Conservation (phyloP, 2,888 invertebrate genomes). For the Sylvicola cinctus region DNA sequence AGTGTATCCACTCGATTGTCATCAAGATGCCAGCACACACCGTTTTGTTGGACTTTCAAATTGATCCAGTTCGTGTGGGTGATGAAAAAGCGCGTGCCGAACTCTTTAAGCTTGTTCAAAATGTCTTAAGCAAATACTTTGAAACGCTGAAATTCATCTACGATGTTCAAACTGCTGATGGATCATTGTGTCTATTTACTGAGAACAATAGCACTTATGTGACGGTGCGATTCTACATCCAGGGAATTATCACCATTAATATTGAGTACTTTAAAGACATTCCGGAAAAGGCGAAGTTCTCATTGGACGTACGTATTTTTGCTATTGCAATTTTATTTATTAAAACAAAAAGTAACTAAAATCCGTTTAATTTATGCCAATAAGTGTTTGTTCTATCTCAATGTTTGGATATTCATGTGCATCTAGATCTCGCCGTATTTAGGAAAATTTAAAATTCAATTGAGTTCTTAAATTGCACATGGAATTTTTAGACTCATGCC, state of each 20-base stretch:
- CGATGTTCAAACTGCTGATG: constrained; percentile 45
- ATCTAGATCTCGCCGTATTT: neutral
- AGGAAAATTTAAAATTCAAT: neutral
- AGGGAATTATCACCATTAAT: constrained; percentile 60
- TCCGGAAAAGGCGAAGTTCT: constrained; percentile 47
- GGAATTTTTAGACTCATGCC: too few species aligned
- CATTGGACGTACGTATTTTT: constrained; percentile 44
- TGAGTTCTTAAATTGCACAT: too few species aligned
- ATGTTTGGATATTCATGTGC: neutral
- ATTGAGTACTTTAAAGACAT: constrained; percentile 65
- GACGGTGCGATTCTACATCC: constrained; percentile 48
- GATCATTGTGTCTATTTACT: constrained; percentile 45
- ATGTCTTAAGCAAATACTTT: constrained; percentile 48
- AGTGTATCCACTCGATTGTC: too few species aligned
- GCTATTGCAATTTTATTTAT: neutral
- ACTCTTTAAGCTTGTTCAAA: constrained; percentile 44
- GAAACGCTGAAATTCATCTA: constrained; percentile 46
- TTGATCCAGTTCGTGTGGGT: constrained; percentile 43
- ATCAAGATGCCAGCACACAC: constrained; percentile 54
- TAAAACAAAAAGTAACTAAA: too few species aligned
- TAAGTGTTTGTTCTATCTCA: neutral
- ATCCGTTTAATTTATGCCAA: too few species aligned
- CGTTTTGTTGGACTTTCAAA: constrained; percentile 56
- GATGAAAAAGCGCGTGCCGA: constrained; percentile 43
- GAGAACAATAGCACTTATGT: constrained; percentile 50